phyloP scores from a whole-genome alignment of 2,113 vertebrate genomes.

The Rattus rattus region DNA sequence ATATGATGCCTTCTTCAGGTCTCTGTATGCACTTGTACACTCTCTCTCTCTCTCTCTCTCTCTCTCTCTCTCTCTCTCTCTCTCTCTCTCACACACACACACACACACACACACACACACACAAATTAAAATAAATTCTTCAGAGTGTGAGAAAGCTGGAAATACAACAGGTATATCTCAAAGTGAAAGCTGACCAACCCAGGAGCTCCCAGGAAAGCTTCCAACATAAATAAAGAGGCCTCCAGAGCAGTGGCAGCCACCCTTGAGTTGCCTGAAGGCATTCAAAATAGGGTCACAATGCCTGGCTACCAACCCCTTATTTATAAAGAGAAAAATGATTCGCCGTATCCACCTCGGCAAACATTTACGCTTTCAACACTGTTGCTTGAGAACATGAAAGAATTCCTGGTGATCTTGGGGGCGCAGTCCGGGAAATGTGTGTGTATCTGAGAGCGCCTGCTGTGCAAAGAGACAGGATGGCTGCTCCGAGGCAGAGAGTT shows the following conservation, averaged over 20 bases:
- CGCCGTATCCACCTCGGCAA: neutral
- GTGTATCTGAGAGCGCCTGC: neutral
- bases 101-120: neutral
- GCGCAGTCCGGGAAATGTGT: neutral
- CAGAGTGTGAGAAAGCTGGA: neutral
- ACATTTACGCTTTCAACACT: neutral
- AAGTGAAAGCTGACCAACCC: neutral
- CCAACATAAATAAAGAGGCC: neutral
- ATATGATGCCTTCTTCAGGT: neutral
- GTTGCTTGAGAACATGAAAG: neutral
- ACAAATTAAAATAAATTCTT: neutral
- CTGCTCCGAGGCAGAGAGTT: too few relatives aligned
- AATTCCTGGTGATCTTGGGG: neutral
- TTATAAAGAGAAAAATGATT: neutral
- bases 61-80: too few relatives aligned
- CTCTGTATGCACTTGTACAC: neutral
- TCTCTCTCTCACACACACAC: neutral
- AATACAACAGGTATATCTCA: neutral
- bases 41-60: too few relatives aligned
- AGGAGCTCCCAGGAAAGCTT: neutral
- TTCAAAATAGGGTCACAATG: neutral
- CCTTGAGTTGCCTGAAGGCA: neutral
- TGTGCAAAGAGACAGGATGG: too few relatives aligned
- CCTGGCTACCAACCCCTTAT: neutral
- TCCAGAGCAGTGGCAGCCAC: neutral